Evolutionary conservation across 2,888 invertebrate species (phyloP).

Genomic region (Eupithecia dodoneata): DNA sequence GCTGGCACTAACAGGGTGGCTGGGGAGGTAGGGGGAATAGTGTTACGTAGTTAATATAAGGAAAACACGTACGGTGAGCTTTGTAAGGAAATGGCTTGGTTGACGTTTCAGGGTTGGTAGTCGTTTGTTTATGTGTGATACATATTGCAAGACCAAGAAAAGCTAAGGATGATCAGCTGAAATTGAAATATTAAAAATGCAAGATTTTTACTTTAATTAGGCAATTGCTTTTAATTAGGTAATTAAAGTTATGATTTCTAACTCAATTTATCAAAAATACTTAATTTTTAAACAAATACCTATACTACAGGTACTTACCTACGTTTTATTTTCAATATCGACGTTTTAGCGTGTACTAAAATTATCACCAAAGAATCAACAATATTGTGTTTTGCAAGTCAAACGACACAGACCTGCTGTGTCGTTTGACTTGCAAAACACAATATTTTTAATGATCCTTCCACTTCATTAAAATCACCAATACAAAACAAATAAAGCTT

Average conservation of each 20-base stretch:
- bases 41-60: constrained; percentile 80
- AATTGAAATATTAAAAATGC: neutral
- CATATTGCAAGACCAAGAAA: constrained; percentile 50
- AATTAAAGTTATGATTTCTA: neutral
- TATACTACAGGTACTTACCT: neutral
- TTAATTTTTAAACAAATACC: neutral
- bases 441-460: neutral
- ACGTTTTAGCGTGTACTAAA: neutral
- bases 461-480: constrained; percentile 23
- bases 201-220: neutral
- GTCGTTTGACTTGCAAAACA: neutral
- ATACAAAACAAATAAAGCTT: constrained; percentile 61
- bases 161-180: neutral
- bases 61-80: constrained; percentile 79
- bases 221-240: neutral
- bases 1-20: constrained; percentile 70
- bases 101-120: constrained; percentile 76
- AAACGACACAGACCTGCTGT: too few species aligned
- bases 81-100: constrained; percentile 78
- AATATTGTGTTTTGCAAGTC: too few species aligned
- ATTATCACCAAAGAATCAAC: neutral
- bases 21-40: constrained; percentile 70
- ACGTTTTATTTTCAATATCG: neutral
- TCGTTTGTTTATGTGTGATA: constrained; percentile 59
- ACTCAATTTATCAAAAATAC: neutral